Percentiles rank a stretch among this genome's conserved stretches.
phyloP scores from a whole-genome alignment of 2,888 invertebrate genomes.

The Kuschelorhynchus macadamiae region DNA sequence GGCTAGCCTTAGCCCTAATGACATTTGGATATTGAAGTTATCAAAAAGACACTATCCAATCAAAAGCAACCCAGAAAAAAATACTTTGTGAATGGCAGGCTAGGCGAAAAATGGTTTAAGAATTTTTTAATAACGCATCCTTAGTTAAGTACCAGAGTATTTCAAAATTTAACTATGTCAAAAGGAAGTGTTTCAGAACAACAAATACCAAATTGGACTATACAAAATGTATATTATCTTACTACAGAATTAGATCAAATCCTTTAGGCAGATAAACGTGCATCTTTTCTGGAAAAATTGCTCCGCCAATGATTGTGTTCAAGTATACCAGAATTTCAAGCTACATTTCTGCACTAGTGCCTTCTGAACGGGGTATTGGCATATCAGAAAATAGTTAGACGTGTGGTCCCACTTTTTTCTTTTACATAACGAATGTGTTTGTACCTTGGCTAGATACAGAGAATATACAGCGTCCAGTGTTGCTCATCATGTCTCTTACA shows the following conservation, averaged over 20 bases:
- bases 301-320: constrained; percentile 5
- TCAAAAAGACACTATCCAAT: background rate
- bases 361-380: constrained; percentile 11
- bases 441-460: constrained; percentile 16
- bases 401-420: constrained; percentile 16
- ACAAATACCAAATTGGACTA: background rate
- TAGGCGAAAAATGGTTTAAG: background rate
- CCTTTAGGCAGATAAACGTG: background rate
- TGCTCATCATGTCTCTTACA: constrained; percentile 18
- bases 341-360: background rate
- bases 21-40: background rate
- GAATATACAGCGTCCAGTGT: constrained; percentile 13
- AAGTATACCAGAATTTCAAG: background rate
- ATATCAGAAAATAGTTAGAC: constrained; percentile 22
- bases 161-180: constrained; percentile 5
- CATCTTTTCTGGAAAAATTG: background rate
- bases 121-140: constrained; percentile 3
- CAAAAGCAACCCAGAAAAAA: background rate
- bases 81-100: too few species aligned
- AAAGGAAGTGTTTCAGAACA: constrained; percentile 5
- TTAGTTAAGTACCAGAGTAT: background rate
- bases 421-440: constrained; percentile 21
- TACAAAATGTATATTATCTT: background rate
- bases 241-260: background rate
- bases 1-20: background rate